A percentile compares a stretch with the other conserved stretches of the same genome.
Conservation (phyloP, 2,888 invertebrate genomes). For the Caenorhabditis wallacei region DNA sequence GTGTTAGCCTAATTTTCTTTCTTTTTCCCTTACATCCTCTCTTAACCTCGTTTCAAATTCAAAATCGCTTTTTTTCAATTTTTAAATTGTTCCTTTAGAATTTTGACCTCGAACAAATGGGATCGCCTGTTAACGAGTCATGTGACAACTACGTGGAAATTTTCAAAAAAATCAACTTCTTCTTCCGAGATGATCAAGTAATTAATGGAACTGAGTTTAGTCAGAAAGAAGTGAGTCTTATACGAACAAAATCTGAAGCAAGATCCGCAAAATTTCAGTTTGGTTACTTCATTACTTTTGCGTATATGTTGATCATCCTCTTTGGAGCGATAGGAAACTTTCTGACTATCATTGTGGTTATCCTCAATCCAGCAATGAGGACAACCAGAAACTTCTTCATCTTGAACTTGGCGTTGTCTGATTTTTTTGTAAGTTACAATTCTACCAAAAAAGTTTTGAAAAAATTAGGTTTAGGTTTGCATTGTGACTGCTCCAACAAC, state of each 20-base stretch:
- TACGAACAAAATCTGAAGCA: neutral
- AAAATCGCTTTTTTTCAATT: neutral
- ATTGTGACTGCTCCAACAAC: slow-evolving; percentile 94
- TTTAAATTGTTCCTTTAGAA: slow-evolving; percentile 2
- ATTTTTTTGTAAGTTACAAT: slow-evolving; percentile 77
- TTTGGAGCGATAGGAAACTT: slow-evolving; percentile 92
- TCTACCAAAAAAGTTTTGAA: neutral
- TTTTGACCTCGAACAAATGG: slow-evolving; percentile 27
- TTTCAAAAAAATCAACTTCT: slow-evolving; percentile 78
- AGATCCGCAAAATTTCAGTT: slow-evolving; percentile 74
- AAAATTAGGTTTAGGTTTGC: slow-evolving; percentile 86
- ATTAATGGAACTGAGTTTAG: slow-evolving; percentile 79
- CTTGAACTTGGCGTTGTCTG: slow-evolving; percentile 81
- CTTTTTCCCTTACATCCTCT: too few species aligned
- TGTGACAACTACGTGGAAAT: slow-evolving; percentile 66
- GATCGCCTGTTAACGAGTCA: slow-evolving; percentile 61
- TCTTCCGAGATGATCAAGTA: slow-evolving; percentile 80
- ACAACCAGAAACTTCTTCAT: slow-evolving; percentile 88
- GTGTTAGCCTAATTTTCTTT: too few species aligned
- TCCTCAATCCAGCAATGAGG: slow-evolving; percentile 92
- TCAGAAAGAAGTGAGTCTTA: slow-evolving; percentile 70
- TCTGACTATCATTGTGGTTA: slow-evolving; percentile 90
- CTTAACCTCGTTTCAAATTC: too few species aligned
- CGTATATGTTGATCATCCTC: slow-evolving; percentile 87
- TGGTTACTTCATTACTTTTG: slow-evolving; percentile 78